Evolutionary conservation across 2,797 vertebrate species (phyloP), one percentile per base, ranked within the genome.

Genomic region (Ciconia nigra): DNA sequence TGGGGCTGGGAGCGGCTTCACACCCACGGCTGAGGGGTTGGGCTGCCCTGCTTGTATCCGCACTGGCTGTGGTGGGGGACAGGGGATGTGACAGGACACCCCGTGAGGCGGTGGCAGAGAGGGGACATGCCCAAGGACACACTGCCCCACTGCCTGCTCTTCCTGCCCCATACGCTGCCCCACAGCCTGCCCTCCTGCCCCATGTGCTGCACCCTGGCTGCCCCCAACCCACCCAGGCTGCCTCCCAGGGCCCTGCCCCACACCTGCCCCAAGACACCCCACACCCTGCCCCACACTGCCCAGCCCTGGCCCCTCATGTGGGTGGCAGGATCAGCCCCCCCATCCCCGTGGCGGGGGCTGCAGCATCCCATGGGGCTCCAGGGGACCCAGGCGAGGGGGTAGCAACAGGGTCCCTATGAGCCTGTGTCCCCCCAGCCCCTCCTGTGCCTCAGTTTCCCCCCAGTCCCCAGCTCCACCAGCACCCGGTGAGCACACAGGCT

Each of bases 41-140:
- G 29, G 33, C n/a, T 71, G 44, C 12, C 33, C 52, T 2, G 8
- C 35, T 21, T 6, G 47, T 17, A 1, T 2, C 35, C 24, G 87
- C n/a, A 3, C 12, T 1, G 5, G 3, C 39, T 1, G 4, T 3
- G 46, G 15, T 2, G 25, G 85, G 55, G 83, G 49, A 39, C 29
- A 4, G 29, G 70, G 70, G 39, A 16, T 33, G 77, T 20, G 41
- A 28, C 76, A 62, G 90, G 92, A 55, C 54, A 51, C 33, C 11
- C 29, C 1, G 44, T 1, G 73, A 76, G n/a, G 55, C 1, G 2
- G 41, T 39, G 61, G 49, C 78, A 61, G 54, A 35, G 31, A 44
- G 28, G 35, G 29, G 22, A 13, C 0, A 5, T 59, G 22, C 54
- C 59, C 41, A 21, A 20, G 61, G 47, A 13, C 65, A 19, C 22